Conservation (phyloP, 2,888 invertebrate species). For the Ypsolopha sequella region DNA sequence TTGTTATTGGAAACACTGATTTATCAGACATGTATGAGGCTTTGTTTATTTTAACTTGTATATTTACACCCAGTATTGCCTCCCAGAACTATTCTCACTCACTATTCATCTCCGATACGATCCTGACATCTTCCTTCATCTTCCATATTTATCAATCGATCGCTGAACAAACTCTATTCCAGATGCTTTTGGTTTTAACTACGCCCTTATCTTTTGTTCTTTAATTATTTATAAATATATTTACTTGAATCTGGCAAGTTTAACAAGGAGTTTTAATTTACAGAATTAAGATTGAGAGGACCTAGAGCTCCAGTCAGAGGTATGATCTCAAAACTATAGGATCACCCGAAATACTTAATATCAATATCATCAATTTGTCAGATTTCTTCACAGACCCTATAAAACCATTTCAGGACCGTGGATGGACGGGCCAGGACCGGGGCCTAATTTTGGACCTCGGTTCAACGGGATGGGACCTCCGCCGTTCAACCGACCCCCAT, state of each 20-base stretch:
- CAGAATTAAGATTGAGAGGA: slow-evolving; percentile 63
- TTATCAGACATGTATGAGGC: too few relatives aligned
- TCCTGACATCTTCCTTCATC: too few relatives aligned
- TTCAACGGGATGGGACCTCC: slow-evolving; percentile 57
- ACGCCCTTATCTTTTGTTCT: neutral
- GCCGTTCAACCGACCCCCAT: slow-evolving; percentile 38
- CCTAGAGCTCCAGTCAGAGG: slow-evolving; percentile 51
- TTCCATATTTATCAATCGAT: too few relatives aligned
- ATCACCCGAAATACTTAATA: neutral
- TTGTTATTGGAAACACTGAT: too few relatives aligned
- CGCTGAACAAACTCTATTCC: too few relatives aligned
- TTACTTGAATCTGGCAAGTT: slow-evolving; percentile 11
- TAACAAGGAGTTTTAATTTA: slow-evolving; percentile 29
- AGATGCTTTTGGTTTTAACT: neutral
- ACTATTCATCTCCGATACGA: too few relatives aligned
- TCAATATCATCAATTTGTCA: too few relatives aligned
- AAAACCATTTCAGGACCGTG: slow-evolving; percentile 43
- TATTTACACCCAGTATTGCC: too few relatives aligned
- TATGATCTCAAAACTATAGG: slow-evolving; percentile 19
- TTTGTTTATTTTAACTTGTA: too few relatives aligned
- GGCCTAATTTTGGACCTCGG: slow-evolving; percentile 34
- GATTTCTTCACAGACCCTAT: neutral
- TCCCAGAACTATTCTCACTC: too few relatives aligned
- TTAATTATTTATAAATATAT: neutral
- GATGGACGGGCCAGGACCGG: slow-evolving; percentile 50